A percentile compares a stretch with the other conserved stretches of the same genome.
These are phyloP conservation scores for Lissocephala sabroskyi DNA, from an alignment of 2,888 invertebrate species.

Conservation along the genomic window DNA sequence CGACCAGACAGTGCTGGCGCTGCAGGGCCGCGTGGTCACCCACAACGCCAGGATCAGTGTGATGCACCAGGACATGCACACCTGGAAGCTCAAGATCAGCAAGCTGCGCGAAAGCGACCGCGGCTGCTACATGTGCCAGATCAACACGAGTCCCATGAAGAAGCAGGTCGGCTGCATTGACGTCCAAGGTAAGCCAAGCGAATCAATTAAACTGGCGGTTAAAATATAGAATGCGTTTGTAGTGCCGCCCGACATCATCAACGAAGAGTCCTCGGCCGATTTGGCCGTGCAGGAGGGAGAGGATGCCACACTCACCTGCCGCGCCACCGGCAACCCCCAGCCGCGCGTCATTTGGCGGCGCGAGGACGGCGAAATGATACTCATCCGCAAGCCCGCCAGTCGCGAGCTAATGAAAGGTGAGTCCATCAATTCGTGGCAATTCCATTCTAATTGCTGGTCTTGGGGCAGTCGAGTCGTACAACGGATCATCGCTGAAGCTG, in stretches of 20 bases:
- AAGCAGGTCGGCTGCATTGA: conserved; percentile 91
- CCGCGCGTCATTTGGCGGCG: conserved; percentile 87
- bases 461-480: conserved; percentile 80
- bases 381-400: conserved; percentile 74
- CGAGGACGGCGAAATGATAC: conserved; percentile 80
- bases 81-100: conserved; percentile 89
- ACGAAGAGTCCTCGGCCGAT: conserved; percentile 83
- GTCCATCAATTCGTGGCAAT: background rate
- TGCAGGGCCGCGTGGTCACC: conserved; percentile 87
- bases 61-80: conserved; percentile 85
- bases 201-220: too few species aligned
- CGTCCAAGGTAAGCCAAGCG: conserved; percentile 80
- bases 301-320: conserved; percentile 83
- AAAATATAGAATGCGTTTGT: conserved; percentile 24
- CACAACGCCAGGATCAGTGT: conserved; percentile 88
- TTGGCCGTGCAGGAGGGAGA: conserved; percentile 85
- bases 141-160: conserved; percentile 90
- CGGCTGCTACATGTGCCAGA: conserved; percentile 94
- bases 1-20: conserved; percentile 90
- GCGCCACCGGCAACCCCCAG: conserved; percentile 84
- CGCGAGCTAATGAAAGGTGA: conserved; percentile 72
- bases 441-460: too few species aligned
- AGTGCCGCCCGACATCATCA: conserved; percentile 87
- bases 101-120: conserved; percentile 87
- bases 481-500: conserved; percentile 82